These are phyloP conservation scores for Philypnodon macrostomus DNA, from an alignment of 2,797 vertebrate species.

Conservation along the genomic window DNA sequence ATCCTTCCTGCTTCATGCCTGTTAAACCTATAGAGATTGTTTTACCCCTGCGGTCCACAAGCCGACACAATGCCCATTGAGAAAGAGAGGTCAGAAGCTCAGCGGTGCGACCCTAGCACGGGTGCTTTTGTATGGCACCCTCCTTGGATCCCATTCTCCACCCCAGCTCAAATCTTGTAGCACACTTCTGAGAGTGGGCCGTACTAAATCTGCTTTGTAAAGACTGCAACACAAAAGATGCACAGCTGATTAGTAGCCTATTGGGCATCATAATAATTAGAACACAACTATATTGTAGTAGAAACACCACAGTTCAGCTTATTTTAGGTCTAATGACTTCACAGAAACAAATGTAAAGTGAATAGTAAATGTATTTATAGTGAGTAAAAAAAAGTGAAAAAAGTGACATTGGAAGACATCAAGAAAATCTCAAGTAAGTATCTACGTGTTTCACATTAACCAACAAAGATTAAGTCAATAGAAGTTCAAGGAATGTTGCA, in stretches of 20 bases:
- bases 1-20: conserved; percentile 59
- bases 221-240: conserved; percentile 34
- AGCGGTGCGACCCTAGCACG: conserved; percentile 29
- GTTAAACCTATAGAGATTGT: conserved; percentile 65
- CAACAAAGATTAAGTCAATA: too few species aligned
- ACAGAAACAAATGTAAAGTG: too few species aligned
- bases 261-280: not conserved
- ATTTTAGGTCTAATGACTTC: too few species aligned
- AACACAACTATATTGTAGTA: not conserved
- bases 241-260: conserved; percentile 21
- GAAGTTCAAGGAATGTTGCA: too few species aligned
- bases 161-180: conserved; percentile 49
- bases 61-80: conserved; percentile 64
- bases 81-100: conserved; percentile 60
- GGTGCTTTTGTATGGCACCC: conserved; percentile 47
- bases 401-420: too few species aligned
- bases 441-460: too few species aligned
- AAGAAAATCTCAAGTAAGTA: too few species aligned
- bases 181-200: conserved; percentile 44
- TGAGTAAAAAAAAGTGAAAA: too few species aligned
- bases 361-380: too few species aligned
- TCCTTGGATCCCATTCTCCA: conserved; percentile 61
- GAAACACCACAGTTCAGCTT: conserved; percentile 16
- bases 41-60: conserved; percentile 50
- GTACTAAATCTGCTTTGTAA: conserved; percentile 58